Evolutionary conservation across 2,888 invertebrate genomes (phyloP), one percentile per base, ranked within the genome.

Genomic region (Megalurothrips usitatus): DNA sequence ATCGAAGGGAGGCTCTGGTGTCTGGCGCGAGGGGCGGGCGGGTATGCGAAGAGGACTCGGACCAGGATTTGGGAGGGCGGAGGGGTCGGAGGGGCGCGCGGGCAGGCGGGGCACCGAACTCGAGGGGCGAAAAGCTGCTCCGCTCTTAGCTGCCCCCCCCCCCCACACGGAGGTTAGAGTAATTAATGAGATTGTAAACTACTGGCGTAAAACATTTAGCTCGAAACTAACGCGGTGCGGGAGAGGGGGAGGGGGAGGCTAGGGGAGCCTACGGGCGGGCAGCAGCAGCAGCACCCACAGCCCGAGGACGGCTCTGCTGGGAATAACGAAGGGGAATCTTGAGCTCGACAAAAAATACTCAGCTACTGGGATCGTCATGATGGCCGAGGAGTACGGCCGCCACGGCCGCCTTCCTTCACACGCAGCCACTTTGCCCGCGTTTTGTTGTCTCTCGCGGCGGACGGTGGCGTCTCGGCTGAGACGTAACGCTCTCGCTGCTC

Each of bases 101-200:
- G 52, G 52, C 52, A 52, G 52, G 17, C 14, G 58, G 58, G 19
- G 58, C 58, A 6, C 58, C 10, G 14, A 19, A 19, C 58, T 58
- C 14, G 19, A 58, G 58, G 58, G 34, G 34, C 34, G 34, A 43
- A 43, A 43, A 43, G 34, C 34, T 43, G 34, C 34, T 14, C 17
- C 58, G 58, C 58, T 75, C 23, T 26, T 19, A 58, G 58, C 19
- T 58, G 17, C 19, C 14, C 58, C 17, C 19, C 19, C 14, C 58
- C 17, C 19, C 58, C 19, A 75, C 68, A 75, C 68, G 68, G 68
- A 75, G 68, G 68, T 75, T 75, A 23, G 68, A 75, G 68, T 75
- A 75, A 75, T 75, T 75, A 75, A 75, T 75, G 68, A 75, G 68
- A 75, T 75, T 75, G 68, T 26, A 75, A 75, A 75, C 68, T 75